Evolutionary conservation across 2,888 invertebrate species (phyloP), one percentile per base, ranked within the genome.

Genomic region (Laothoe populi): DNA sequence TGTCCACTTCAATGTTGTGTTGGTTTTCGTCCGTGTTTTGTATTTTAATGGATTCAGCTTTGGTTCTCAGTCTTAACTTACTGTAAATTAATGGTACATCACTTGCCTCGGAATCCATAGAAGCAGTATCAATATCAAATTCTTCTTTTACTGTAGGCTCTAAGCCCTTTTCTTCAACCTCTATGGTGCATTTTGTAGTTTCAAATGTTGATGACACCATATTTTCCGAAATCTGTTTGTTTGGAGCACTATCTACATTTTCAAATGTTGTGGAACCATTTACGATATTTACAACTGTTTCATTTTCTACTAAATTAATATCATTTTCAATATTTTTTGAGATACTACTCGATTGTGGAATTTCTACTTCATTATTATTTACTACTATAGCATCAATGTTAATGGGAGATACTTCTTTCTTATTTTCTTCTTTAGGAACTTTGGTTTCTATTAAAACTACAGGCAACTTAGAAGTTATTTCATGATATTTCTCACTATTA

Each of bases 91-190:
- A 48, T 19, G 63, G 57, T 45, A 64, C 57, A 8, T 63, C 61
- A 64, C 60, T 67, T 13, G 48, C 42, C 44, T 68, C 71, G 1
- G 72, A 71, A 65, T 70, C 59, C 10, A 67, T 61, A 24, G 74
- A 72, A 1, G 58, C 57, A 13, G 72, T 64, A 24, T 79, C 78
- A 8, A 72, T 59, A 65, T 77, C 71, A 65, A 70, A 65, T 44
- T 78, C 77, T 31, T 70, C 64, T 40, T 71, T 68, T 19, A 59
- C 58, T 4, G 23, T 24, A 16, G 26, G 10, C 10, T 59, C 21
- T 45, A 26, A 13, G 26, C 31, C 11, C 4, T 31, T 45, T 63
- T 24, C 23, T 42, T 31, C 19, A 16, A 19, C 21, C 23, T 11
- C 49, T 45, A 2, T 35, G 19, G 11, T 21, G 11, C 45, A 7